A percentile compares a stretch with the other conserved stretches of the same genome.
Evolutionary conservation across 2,888 invertebrate species (phyloP).

Genomic region (Clitarchus hookeri): DNA sequence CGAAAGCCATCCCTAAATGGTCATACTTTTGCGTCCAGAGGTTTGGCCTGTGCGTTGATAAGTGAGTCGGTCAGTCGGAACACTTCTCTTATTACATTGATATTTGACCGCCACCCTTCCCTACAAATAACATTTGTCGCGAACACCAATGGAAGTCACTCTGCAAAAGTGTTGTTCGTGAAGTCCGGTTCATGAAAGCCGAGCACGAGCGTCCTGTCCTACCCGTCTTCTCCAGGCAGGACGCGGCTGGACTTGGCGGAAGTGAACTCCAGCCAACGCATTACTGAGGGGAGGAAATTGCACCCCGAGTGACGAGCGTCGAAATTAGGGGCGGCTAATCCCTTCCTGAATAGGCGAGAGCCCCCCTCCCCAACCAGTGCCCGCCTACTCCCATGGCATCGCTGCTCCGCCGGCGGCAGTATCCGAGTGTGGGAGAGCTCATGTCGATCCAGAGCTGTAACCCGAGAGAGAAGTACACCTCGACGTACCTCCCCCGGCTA

Average conservation of each 20-base stretch:
- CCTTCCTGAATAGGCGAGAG: neutral
- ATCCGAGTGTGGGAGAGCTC: neutral
- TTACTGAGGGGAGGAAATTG: neutral
- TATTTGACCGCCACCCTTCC: too few species aligned
- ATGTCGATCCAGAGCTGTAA: neutral
- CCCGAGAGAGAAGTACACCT: neutral
- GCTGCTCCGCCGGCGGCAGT: neutral
- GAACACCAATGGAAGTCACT: too few species aligned
- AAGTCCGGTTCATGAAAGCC: too few species aligned
- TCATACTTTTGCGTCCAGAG: too few species aligned
- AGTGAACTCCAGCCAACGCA: neutral
- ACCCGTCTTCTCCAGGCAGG: too few species aligned
- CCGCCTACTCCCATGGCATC: neutral
- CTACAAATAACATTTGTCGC: too few species aligned
- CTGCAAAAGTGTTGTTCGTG: too few species aligned
- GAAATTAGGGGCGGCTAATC: slow-evolving; percentile 5
- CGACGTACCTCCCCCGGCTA: neutral
- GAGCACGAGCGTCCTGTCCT: too few species aligned
- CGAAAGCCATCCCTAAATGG: too few species aligned
- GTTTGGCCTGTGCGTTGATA: too few species aligned
- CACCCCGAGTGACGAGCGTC: neutral
- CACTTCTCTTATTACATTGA: too few species aligned
- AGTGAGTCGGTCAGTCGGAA: too few species aligned
- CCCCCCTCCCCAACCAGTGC: neutral
- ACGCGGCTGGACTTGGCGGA: neutral